A percentile compares a stretch with the other conserved stretches of the same genome.
Conservation (phyloP, 2,888 invertebrate species). For the Troglohyphantes excavatus region DNA sequence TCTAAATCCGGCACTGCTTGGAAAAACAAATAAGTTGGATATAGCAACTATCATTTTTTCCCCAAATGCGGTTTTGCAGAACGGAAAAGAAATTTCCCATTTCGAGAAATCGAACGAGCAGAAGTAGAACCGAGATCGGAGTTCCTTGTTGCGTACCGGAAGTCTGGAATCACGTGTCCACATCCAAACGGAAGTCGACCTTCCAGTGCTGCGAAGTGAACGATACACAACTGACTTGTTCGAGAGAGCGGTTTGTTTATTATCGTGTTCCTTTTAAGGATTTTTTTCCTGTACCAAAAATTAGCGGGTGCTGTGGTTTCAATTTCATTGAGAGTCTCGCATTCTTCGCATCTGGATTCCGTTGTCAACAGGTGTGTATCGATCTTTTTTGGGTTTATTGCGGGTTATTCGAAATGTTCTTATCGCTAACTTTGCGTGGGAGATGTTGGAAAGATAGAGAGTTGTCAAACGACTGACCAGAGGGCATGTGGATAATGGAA, state of each 20-base stretch:
- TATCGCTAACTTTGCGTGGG: conserved; percentile 23
- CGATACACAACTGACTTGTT: background rate
- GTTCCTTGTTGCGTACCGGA: conserved; percentile 65
- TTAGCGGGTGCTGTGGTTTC: background rate
- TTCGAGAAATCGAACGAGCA: conserved; percentile 60
- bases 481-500: background rate
- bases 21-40: no score
- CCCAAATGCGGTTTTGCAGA: conserved; percentile 27
- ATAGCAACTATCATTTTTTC: conserved; percentile 49
- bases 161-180: conserved; percentile 41
- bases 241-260: background rate
- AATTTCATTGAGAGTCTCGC: background rate
- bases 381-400: background rate
- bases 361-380: conserved; percentile 34
- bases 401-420: background rate
- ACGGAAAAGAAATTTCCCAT: conserved; percentile 61
- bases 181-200: conserved; percentile 55
- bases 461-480: conserved; percentile 21
- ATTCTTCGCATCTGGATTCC: conserved; percentile 42
- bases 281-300: background rate
- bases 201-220: conserved; percentile 17
- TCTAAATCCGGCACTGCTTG: no score
- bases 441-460: conserved; percentile 16
- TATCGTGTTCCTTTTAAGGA: background rate
- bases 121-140: conserved; percentile 43